A percentile compares a stretch with the other conserved stretches of the same genome.
These are phyloP conservation scores for Brienomyrus longianalis DNA, from an alignment of 2,113 vertebrate genomes.

Conservation along the genomic window DNA sequence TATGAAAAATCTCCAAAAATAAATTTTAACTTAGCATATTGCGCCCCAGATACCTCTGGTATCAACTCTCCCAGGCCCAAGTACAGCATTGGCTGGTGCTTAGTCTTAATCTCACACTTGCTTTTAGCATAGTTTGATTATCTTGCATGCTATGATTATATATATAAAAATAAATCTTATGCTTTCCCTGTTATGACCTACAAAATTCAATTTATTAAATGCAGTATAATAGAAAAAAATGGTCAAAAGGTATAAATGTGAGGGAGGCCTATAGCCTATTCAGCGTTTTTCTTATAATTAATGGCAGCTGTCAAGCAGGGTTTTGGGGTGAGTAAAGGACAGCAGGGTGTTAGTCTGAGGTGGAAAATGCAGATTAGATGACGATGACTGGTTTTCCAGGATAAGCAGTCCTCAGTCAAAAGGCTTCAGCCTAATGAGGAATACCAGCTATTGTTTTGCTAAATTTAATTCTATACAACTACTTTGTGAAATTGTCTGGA, in stretches of 20 bases:
- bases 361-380: neutral
- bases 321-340: neutral
- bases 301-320: neutral
- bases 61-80: neutral
- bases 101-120: neutral
- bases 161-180: neutral
- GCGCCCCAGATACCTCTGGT: neutral
- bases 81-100: neutral
- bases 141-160: neutral
- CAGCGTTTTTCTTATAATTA: neutral
- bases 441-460: neutral
- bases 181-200: neutral
- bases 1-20: neutral
- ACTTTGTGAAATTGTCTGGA: neutral
- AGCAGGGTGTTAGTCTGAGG: neutral
- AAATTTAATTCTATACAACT: neutral
- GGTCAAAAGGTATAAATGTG: neutral
- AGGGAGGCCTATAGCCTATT: neutral
- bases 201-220: neutral
- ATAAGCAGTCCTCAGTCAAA: neutral
- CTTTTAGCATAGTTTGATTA: neutral
- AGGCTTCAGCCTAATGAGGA: neutral
- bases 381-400: neutral
- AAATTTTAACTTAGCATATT: neutral
- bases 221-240: neutral